phyloP scores from a whole-genome alignment of 2,113 vertebrate species.

The Pimephales promelas region DNA sequence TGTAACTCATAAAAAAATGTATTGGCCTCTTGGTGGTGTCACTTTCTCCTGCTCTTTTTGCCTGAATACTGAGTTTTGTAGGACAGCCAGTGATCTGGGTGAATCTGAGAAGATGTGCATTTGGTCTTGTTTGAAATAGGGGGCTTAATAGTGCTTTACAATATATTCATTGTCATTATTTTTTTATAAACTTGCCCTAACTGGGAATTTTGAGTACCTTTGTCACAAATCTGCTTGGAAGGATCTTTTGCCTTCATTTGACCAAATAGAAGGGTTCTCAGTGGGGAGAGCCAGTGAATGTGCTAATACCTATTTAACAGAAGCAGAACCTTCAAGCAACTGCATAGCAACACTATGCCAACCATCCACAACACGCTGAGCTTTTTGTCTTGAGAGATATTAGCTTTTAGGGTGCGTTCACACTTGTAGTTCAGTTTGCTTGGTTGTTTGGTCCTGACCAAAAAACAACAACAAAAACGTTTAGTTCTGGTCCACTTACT shows the following conservation, averaged over 20 bases:
- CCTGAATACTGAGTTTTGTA: slow-evolving; percentile 1
- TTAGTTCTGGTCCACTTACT: too few relatives aligned
- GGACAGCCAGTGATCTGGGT: background rate
- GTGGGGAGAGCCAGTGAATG: background rate
- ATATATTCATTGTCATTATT: background rate
- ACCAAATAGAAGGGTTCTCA: background rate
- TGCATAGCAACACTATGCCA: background rate
- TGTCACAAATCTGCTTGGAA: background rate
- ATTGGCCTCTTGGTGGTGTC: background rate
- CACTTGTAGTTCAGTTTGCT: too few relatives aligned
- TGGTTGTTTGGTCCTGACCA: too few relatives aligned
- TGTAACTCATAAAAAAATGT: background rate
- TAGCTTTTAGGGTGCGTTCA: background rate
- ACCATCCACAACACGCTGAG: background rate
- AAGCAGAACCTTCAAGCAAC: background rate
- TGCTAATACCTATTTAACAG: background rate
- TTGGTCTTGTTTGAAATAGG: background rate
- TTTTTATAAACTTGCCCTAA: background rate
- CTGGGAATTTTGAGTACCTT: background rate
- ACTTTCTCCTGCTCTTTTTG: background rate
- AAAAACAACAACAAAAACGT: too few relatives aligned
- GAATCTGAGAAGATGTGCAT: background rate
- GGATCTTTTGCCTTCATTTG: background rate
- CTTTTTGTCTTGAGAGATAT: background rate
- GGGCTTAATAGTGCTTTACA: background rate